Conservation (phyloP, 2,113 vertebrate genomes). For the Cochlearius cochlearius region DNA sequence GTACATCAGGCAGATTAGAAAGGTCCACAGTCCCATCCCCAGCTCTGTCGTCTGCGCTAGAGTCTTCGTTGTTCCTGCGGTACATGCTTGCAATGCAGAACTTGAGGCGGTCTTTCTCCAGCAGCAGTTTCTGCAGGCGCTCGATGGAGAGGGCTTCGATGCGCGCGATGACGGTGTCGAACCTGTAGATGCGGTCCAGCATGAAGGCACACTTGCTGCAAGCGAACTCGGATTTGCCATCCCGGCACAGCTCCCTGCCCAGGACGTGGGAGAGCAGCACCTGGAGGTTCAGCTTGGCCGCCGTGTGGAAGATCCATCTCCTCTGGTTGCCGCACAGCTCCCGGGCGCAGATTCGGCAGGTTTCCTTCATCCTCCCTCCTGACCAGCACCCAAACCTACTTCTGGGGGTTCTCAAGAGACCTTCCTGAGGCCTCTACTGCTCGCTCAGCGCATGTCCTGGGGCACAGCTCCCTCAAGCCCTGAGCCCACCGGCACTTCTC, state of each 20-base stretch:
- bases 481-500: not conserved
- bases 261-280: conserved; percentile 92
- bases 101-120: conserved; percentile 90
- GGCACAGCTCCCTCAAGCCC: not conserved
- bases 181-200: conserved; percentile 95
- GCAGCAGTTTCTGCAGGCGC: conserved; percentile 87
- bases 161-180: conserved; percentile 92
- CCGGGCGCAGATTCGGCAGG: conserved; percentile 90
- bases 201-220: conserved; percentile 98
- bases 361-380: conserved; percentile 81
- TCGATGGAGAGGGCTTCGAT: conserved; percentile 95
- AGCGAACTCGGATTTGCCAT: conserved; percentile 90
- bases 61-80: conserved; percentile 80
- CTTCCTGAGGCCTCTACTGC: not conserved
- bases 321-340: conserved; percentile 95
- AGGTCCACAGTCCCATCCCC: conserved; percentile 75
- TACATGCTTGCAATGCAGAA: conserved; percentile 87
- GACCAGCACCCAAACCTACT: not conserved
- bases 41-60: not conserved
- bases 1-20: conserved; percentile 74
- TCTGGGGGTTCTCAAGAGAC: not conserved
- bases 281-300: conserved; percentile 90
- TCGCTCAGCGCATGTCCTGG: not conserved
- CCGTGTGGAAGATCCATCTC: conserved; percentile 96
- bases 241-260: conserved; percentile 84